phyloP scores from a whole-genome alignment of 2,888 invertebrate species.

The Mythimna albipuncta region DNA sequence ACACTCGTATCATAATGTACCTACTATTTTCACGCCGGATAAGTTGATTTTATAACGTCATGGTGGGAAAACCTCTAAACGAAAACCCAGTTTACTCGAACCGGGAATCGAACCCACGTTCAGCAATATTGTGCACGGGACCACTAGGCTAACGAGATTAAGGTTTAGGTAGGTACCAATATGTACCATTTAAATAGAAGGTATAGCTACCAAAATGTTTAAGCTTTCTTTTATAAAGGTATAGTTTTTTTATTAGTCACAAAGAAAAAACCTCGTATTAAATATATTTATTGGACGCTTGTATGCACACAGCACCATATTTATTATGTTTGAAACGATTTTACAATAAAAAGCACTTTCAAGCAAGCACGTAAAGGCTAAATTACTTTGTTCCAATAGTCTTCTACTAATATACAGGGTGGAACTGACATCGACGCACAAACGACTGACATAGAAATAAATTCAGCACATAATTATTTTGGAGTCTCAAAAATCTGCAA shows the following conservation, averaged over 20 bases:
- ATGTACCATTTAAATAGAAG: too few species aligned
- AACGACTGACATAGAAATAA: too few species aligned
- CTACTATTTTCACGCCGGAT: too few species aligned
- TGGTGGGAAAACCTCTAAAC: too few species aligned
- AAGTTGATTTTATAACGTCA: too few species aligned
- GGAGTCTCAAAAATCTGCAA: too few species aligned
- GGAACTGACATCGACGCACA: too few species aligned
- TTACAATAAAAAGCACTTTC: slow-evolving; percentile 21
- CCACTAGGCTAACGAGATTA: neutral
- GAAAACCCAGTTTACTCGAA: neutral
- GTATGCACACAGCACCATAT: slow-evolving; percentile 42
- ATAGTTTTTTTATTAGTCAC: too few species aligned
- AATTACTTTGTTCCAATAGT: slow-evolving; percentile 17
- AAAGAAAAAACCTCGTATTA: slow-evolving; percentile 7
- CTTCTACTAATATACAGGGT: slow-evolving; percentile 1
- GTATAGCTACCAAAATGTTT: neutral
- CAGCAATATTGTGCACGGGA: too few species aligned
- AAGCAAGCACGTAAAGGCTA: slow-evolving; percentile 19
- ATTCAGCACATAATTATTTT: too few species aligned
- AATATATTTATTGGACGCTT: slow-evolving; percentile 54
- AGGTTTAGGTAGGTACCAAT: neutral
- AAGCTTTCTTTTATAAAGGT: neutral
- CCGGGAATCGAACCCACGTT: neutral
- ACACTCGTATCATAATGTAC: too few species aligned
- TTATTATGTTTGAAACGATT: slow-evolving; percentile 8